Conservation (phyloP, 2,888 invertebrate species). For the Mystacides longicornis region DNA sequence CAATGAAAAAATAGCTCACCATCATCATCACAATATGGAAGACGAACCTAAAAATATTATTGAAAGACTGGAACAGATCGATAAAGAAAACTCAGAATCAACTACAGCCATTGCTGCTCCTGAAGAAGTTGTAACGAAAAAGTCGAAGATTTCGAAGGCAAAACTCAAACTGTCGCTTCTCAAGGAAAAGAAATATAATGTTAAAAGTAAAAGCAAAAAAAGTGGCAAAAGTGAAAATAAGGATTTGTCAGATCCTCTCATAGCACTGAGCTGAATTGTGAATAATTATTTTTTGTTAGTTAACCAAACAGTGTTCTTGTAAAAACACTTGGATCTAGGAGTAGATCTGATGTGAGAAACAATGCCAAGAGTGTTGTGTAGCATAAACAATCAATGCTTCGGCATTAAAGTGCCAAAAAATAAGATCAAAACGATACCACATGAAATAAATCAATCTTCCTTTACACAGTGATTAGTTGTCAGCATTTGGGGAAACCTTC, state of each 20-base stretch:
- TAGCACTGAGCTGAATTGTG: conserved; percentile 56
- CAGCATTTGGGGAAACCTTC: background rate
- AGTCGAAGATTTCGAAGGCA: conserved; percentile 49
- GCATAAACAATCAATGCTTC: background rate
- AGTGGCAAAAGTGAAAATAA: conserved; percentile 43
- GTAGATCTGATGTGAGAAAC: background rate
- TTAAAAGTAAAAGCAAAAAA: conserved; percentile 43
- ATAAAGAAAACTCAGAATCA: conserved; percentile 40
- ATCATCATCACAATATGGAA: conserved; percentile 30
- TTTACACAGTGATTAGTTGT: too few species aligned
- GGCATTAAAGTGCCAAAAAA: background rate
- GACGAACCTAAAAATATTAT: conserved; percentile 73
- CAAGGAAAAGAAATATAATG: conserved; percentile 46
- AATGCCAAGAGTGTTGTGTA: background rate
- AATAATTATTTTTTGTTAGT: background rate
- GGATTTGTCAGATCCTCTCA: conserved; percentile 56
- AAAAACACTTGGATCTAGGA: background rate
- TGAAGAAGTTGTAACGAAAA: conserved; percentile 35
- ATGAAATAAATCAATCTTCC: too few species aligned
- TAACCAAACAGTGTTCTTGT: background rate
- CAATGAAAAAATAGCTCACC: conserved; percentile 30
- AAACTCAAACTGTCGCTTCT: conserved; percentile 58
- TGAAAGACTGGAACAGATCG: conserved; percentile 68
- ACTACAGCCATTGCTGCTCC: conserved; percentile 21
- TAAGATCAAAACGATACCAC: background rate